Evolutionary conservation across 2,113 vertebrate genomes (phyloP).

Genomic region (Chroicocephalus ridibundus): DNA sequence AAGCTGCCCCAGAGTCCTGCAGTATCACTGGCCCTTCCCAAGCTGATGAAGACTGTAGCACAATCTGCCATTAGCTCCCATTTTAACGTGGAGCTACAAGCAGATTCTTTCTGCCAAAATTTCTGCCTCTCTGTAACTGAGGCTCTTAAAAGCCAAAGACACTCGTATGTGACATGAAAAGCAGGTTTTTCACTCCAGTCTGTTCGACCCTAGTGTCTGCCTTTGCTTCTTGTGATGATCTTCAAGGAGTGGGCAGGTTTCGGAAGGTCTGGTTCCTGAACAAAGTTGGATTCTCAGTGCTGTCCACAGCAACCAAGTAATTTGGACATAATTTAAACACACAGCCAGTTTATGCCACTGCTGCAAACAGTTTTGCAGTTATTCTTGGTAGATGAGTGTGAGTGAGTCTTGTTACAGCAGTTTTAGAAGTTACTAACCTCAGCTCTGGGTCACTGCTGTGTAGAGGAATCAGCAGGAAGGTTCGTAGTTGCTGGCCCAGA

Average conservation of each 20-base stretch:
- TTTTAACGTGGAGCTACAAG: background rate
- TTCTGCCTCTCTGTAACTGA: background rate
- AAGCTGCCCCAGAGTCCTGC: background rate
- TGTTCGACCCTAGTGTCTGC: background rate
- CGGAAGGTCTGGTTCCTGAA: background rate
- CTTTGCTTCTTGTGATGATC: background rate
- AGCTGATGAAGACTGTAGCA: background rate
- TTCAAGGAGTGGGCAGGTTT: background rate
- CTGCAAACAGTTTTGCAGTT: background rate
- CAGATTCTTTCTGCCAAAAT: background rate
- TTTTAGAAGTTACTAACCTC: background rate
- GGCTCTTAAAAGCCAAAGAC: background rate
- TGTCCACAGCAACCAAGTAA: background rate
- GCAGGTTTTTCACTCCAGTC: background rate
- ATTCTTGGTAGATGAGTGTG: background rate
- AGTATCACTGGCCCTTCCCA: background rate
- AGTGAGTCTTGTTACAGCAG: background rate
- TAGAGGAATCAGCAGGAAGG: background rate
- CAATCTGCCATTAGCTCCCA: background rate
- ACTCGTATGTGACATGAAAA: background rate
- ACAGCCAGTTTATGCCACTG: background rate
- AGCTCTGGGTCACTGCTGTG: background rate
- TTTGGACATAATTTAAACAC: rapidly evolving
- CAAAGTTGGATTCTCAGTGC: background rate
- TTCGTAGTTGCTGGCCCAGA: background rate